Evolutionary conservation across 2,113 vertebrate species (phyloP).

Genomic region (Dolichotis patagonum): DNA sequence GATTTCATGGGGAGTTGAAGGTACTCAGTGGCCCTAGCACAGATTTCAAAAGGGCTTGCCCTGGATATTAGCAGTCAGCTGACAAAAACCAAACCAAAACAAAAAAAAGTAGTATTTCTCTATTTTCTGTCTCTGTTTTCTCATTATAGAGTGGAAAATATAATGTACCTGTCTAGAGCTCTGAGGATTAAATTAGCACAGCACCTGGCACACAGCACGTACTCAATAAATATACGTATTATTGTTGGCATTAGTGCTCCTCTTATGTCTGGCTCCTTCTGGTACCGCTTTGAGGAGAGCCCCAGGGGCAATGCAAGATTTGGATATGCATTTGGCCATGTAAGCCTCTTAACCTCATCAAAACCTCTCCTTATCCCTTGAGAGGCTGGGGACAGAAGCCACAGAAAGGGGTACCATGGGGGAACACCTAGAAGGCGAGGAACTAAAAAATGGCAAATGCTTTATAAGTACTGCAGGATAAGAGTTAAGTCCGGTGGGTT

Average conservation of each 20-base stretch:
- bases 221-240: background rate
- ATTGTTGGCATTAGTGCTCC: accelerated
- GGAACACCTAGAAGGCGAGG: background rate
- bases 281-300: background rate
- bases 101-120: background rate
- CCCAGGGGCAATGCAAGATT: background rate
- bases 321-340: background rate
- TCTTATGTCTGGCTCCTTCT: background rate
- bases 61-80: background rate
- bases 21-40: no score
- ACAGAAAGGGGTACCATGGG: background rate
- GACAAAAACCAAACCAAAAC: background rate
- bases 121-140: background rate
- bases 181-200: background rate
- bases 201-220: background rate
- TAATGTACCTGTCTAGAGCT: background rate
- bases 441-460: background rate
- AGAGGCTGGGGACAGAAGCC: background rate
- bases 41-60: background rate
- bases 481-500: background rate
- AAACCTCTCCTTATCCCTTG: background rate
- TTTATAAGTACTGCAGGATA: background rate
- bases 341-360: background rate
- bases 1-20: background rate
- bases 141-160: background rate